These are phyloP conservation scores for Caenorhabditis panamensis DNA, from an alignment of 2,888 invertebrate species.

Conservation along the genomic window DNA sequence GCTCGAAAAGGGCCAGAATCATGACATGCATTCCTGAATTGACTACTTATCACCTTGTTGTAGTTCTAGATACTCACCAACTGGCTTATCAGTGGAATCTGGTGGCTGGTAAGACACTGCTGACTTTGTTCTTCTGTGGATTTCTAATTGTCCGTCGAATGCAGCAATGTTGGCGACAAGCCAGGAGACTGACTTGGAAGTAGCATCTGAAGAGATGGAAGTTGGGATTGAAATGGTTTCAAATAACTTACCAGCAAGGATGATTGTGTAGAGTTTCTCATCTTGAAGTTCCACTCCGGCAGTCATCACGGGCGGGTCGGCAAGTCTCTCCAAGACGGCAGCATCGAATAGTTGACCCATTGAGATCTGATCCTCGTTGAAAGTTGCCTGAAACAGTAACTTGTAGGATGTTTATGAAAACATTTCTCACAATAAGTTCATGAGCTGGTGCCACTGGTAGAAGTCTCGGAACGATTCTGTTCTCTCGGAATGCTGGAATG, in stretches of 20 bases:
- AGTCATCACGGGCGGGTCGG: slow-evolving; percentile 57
- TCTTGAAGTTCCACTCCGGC: slow-evolving; percentile 54
- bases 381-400: slow-evolving; percentile 46
- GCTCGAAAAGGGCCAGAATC: slow-evolving; percentile 63
- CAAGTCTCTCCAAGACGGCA: slow-evolving; percentile 38
- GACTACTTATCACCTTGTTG: neutral
- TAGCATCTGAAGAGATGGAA: slow-evolving; percentile 52
- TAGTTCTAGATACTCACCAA: slow-evolving; percentile 21
- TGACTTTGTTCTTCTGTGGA: slow-evolving; percentile 53
- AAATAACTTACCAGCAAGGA: slow-evolving; percentile 65
- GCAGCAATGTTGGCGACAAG: slow-evolving; percentile 62
- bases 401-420: neutral
- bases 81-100: slow-evolving; percentile 42
- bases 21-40: slow-evolving; percentile 62
- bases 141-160: slow-evolving; percentile 57
- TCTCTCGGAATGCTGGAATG: slow-evolving; percentile 68
- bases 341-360: slow-evolving; percentile 67
- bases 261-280: slow-evolving; percentile 62
- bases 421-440: slow-evolving; percentile 41
- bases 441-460: slow-evolving; percentile 59
- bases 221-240: slow-evolving; percentile 4
- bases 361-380: slow-evolving; percentile 54
- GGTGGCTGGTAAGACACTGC: slow-evolving; percentile 55
- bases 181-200: slow-evolving; percentile 54
- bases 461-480: slow-evolving; percentile 65